A percentile compares a stretch with the other conserved stretches of the same genome.
These are phyloP conservation scores for Pachycephala philippinensis DNA, from an alignment of 2,113 vertebrate species.

Conservation along the genomic window DNA sequence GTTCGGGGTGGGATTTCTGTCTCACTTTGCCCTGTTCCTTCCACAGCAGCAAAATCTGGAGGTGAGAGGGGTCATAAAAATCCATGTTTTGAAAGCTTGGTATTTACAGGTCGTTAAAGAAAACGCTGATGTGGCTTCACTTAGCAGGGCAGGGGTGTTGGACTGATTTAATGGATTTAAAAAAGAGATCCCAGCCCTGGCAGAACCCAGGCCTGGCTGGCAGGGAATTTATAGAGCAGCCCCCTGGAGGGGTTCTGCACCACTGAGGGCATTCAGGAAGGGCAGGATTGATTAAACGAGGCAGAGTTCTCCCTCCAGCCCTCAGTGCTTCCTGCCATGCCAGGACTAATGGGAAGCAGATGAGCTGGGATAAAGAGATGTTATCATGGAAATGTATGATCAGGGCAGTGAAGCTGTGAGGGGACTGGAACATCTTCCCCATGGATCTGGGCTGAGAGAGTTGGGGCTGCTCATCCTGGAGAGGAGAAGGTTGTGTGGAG, in stretches of 20 bases:
- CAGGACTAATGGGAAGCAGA: background rate
- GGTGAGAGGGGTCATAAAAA: background rate
- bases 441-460: background rate
- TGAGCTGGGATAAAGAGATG: background rate
- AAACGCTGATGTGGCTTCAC: background rate
- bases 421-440: background rate
- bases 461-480: background rate
- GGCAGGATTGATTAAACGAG: background rate
- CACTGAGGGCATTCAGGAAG: background rate
- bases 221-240: background rate
- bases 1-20: background rate
- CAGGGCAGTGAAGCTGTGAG: background rate
- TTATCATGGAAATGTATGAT: background rate
- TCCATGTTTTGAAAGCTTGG: background rate
- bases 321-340: background rate
- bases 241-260: background rate
- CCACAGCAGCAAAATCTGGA: background rate
- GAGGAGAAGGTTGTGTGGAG: background rate
- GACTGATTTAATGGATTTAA: background rate
- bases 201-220: background rate
- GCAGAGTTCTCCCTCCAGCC: background rate
- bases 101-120: background rate
- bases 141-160: background rate
- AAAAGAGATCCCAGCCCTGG: background rate
- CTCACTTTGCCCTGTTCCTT: background rate